phyloP scores from a whole-genome alignment of 2,113 vertebrate genomes.

The Macaca nemestrina region DNA sequence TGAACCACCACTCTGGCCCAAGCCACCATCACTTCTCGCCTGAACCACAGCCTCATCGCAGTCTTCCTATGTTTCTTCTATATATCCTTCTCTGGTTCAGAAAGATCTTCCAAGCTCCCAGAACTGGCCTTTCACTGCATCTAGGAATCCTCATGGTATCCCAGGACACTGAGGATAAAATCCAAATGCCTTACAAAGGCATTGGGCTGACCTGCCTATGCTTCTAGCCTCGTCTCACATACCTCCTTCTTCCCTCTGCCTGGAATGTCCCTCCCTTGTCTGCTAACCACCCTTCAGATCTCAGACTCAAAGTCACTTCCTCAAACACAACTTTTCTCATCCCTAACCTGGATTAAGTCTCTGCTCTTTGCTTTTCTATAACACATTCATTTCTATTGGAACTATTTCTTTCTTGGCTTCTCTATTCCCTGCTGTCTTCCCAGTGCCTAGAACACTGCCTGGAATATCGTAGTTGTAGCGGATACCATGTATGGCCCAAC shows the following conservation, averaged over 20 bases:
- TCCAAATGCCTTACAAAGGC: neutral
- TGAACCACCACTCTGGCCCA: neutral
- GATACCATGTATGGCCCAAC: neutral
- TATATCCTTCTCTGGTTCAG: neutral
- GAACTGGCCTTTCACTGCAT: neutral
- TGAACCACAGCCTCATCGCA: neutral
- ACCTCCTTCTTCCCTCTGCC: neutral
- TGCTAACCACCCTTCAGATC: neutral
- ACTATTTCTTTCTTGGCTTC: neutral
- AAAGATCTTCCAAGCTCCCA: neutral
- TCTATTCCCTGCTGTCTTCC: too few species aligned
- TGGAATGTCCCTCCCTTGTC: neutral
- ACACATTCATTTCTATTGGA: neutral
- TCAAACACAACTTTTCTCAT: neutral
- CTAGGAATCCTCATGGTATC: neutral
- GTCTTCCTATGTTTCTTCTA: neutral
- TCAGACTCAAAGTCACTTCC: neutral
- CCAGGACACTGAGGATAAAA: neutral
- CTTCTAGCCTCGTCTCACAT: neutral
- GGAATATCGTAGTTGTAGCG: neutral
- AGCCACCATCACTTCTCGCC: neutral
- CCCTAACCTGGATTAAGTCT: neutral
- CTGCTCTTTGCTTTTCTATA: neutral
- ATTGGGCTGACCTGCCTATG: neutral
- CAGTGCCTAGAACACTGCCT: neutral